These are phyloP conservation scores for Ahaetulla prasina DNA, from an alignment of 2,113 vertebrate species.

Conservation along the genomic window DNA sequence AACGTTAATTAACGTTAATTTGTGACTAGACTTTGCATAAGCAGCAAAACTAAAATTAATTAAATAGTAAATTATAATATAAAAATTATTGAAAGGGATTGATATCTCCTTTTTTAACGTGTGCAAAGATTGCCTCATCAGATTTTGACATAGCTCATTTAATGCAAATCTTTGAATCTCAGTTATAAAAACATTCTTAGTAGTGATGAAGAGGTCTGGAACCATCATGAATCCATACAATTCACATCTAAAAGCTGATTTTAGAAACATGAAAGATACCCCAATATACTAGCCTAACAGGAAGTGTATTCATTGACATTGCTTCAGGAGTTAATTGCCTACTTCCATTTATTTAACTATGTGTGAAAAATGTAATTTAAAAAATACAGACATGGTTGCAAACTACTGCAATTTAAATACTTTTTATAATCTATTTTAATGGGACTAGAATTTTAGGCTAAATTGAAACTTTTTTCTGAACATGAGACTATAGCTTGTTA, in stretches of 20 bases:
- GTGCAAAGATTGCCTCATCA: background rate
- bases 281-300: background rate
- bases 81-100: background rate
- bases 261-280: background rate
- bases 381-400: background rate
- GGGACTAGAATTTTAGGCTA: background rate
- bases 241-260: background rate
- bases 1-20: no score
- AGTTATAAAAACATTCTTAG: constrained; percentile 8
- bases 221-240: background rate
- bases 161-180: constrained; percentile 9
- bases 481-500: background rate
- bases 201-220: background rate
- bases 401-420: background rate
- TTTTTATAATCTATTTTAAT: no score
- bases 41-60: background rate
- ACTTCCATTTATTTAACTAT: background rate
- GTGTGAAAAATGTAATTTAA: background rate
- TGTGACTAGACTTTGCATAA: background rate
- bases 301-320: background rate
- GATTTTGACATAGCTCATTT: constrained; percentile 22
- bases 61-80: background rate
- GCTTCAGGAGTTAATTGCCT: background rate
- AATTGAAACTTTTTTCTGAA: background rate
- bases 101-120: constrained; percentile 8